Evolutionary conservation across 2,797 vertebrate genomes (phyloP).

Genomic region (Melanotaenia boesemani): DNA sequence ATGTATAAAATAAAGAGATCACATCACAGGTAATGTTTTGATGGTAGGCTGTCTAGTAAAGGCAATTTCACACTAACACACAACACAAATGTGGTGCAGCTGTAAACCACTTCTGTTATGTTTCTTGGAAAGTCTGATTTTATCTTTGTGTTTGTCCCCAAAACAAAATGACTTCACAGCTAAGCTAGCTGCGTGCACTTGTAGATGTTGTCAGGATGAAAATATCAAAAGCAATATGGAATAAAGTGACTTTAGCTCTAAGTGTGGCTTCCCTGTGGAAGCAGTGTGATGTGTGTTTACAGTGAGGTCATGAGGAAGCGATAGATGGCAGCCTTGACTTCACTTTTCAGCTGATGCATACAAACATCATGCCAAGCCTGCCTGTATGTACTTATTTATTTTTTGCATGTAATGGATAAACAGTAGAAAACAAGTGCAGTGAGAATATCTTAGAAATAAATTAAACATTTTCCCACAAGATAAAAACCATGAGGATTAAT

Average conservation of each 20-base stretch:
- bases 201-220: neutral
- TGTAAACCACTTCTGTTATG: conserved; percentile 4
- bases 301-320: conserved; percentile 45
- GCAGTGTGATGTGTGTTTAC: conserved; percentile 2
- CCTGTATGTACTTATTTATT: conserved; percentile 1
- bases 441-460: conserved; percentile 23
- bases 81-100: neutral
- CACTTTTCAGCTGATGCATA: conserved; percentile 44
- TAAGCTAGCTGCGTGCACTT: neutral
- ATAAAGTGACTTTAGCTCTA: neutral
- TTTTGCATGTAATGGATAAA: conserved; percentile 23
- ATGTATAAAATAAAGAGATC: neutral
- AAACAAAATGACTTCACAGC: neutral
- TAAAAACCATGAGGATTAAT: conserved; percentile 19
- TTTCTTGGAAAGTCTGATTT: neutral
- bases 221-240: neutral
- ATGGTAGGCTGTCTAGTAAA: neutral
- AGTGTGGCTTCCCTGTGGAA: conserved; percentile 12
- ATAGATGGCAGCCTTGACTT: conserved; percentile 82
- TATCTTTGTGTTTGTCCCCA: neutral
- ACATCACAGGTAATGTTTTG: neutral
- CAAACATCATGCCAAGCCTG: neutral
- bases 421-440: neutral
- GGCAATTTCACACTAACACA: neutral
- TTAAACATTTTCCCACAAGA: conserved; percentile 27